Evolutionary conservation across 1,140 invertebrate species (phyloP).

Genomic region (Ostrea edulis): DNA sequence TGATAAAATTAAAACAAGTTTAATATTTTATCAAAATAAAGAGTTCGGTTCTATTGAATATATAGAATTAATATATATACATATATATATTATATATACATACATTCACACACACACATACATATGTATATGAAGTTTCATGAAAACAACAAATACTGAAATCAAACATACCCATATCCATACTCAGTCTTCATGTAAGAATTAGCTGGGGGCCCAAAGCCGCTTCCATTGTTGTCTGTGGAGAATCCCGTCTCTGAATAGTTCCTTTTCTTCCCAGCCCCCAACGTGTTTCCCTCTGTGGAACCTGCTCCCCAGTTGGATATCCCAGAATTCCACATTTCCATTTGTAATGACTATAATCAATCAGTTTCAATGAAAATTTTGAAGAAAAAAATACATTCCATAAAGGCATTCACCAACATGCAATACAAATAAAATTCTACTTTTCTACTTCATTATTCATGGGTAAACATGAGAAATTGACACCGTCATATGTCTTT

Average conservation of each 20-base stretch:
- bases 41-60: too few species aligned
- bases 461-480: neutral
- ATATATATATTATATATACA: too few species aligned
- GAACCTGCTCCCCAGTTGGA: conserved; percentile 15
- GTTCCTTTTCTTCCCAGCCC: neutral
- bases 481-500: neutral
- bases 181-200: neutral
- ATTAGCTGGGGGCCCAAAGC: neutral
- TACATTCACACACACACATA: too few species aligned
- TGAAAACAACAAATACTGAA: neutral
- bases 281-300: neutral
- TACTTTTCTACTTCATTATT: neutral
- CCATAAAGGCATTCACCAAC: neutral
- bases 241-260: neutral
- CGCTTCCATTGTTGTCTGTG: neutral
- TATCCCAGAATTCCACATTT: conserved; percentile 32
- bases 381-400: neutral
- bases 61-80: too few species aligned
- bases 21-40: too few species aligned
- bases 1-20: too few species aligned
- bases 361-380: neutral
- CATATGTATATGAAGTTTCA: neutral
- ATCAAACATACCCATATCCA: neutral
- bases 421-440: neutral
- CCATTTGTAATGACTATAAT: neutral